phyloP scores from a whole-genome alignment of 1,140 invertebrate species.

The Melanaphis sacchari region DNA sequence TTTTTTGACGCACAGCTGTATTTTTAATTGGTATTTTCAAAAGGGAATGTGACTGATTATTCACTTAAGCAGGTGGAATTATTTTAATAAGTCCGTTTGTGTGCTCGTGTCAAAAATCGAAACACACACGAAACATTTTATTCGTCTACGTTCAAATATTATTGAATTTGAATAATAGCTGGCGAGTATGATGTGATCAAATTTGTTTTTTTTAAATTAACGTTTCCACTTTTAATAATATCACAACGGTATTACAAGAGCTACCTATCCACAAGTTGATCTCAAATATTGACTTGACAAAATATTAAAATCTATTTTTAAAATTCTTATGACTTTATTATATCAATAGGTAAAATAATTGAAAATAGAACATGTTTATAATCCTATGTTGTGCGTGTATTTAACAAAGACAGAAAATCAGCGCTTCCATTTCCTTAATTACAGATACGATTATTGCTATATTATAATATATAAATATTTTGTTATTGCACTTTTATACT shows the following conservation, averaged over 20 bases:
- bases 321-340: no score
- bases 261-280: no score
- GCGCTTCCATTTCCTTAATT: no score
- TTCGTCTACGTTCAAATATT: not conserved
- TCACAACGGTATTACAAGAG: not conserved
- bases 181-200: not conserved
- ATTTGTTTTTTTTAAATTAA: not conserved
- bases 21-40: constrained; percentile 51
- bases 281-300: no score
- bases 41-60: constrained; percentile 26
- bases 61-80: constrained; percentile 46
- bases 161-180: not conserved
- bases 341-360: no score
- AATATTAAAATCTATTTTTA: no score
- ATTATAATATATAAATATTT: no score
- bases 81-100: constrained; percentile 14
- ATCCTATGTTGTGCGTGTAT: no score
- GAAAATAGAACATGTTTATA: no score
- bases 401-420: no score
- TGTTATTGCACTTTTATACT: no score
- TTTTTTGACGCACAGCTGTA: constrained; percentile 30
- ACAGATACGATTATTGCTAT: no score
- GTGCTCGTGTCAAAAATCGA: constrained; percentile 20
- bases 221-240: not conserved
- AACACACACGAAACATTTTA: not conserved